phyloP scores from a whole-genome alignment of 2,797 vertebrate genomes.

The Microchirus variegatus region DNA sequence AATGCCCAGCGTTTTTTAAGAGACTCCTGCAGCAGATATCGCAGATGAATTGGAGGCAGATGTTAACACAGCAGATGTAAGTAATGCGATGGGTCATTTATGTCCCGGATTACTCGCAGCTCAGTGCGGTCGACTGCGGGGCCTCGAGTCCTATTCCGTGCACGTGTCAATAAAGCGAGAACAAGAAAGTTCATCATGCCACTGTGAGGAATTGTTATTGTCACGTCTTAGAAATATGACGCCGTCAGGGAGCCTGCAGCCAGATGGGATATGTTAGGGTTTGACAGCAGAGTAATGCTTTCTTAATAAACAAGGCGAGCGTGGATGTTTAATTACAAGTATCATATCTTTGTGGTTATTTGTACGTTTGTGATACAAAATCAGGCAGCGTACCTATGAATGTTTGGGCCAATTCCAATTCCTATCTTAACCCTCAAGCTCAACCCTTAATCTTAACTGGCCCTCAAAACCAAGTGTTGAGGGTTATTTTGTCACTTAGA shows the following conservation, averaged over 20 bases:
- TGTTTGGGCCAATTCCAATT: no score
- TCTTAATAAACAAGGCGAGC: slow-evolving; percentile 7
- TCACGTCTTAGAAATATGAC: not conserved
- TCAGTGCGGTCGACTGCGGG: slow-evolving; percentile 7
- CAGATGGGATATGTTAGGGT: slow-evolving; percentile 2
- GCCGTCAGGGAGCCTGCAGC: slow-evolving; percentile 7
- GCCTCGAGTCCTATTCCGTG: not conserved
- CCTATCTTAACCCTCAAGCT: no score
- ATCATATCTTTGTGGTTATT: not conserved
- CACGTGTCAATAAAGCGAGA: slow-evolving; percentile 8
- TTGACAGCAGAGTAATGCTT: not conserved
- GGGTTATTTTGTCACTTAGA: no score
- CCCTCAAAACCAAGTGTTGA: no score
- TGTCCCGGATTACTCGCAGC: slow-evolving; percentile 34
- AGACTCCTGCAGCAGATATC: not conserved
- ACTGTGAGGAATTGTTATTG: not conserved
- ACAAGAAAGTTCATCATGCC: slow-evolving; percentile 11
- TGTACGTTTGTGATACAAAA: not conserved
- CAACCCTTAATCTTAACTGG: no score
- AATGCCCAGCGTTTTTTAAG: not conserved
- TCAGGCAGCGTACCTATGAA: not conserved
- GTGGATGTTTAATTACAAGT: not conserved
- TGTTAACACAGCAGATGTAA: slow-evolving; percentile 48
- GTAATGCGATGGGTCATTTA: slow-evolving; percentile 37
- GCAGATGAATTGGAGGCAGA: slow-evolving; percentile 48